phyloP scores from a whole-genome alignment of 2,888 invertebrate species.

The Lepidocyrtinus sp. region DNA sequence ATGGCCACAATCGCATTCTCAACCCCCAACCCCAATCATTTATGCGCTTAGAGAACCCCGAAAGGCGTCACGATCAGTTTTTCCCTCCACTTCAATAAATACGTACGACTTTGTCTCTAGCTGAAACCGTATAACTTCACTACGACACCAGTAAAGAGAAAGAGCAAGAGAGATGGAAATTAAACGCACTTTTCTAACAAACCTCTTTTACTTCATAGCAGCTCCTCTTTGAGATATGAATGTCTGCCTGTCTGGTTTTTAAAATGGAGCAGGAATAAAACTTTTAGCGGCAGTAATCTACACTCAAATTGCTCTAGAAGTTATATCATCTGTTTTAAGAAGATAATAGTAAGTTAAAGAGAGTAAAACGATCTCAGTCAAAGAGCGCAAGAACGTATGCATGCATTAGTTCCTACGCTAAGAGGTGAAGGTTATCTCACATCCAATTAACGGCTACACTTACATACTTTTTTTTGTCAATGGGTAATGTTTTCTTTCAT shows the following conservation, averaged over 20 bases:
- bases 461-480: no score
- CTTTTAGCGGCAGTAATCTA: background rate
- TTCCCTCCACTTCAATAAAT: constrained; percentile 49
- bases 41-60: constrained; percentile 66
- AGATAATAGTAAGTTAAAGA: background rate
- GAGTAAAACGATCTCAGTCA: background rate
- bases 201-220: background rate
- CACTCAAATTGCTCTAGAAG: background rate
- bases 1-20: constrained; percentile 64
- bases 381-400: background rate
- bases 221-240: background rate
- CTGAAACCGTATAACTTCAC: background rate
- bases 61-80: constrained; percentile 42
- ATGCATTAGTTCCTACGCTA: no score
- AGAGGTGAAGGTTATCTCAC: constrained; percentile 48
- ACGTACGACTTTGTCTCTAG: background rate
- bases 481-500: no score
- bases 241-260: background rate
- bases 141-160: background rate
- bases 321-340: background rate
- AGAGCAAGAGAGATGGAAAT: background rate
- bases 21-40: constrained; percentile 58
- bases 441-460: constrained; percentile 51
- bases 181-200: background rate
- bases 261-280: background rate